These are phyloP conservation scores for Pelobates fuscus DNA, from an alignment of 2,113 vertebrate species.

Conservation along the genomic window DNA sequence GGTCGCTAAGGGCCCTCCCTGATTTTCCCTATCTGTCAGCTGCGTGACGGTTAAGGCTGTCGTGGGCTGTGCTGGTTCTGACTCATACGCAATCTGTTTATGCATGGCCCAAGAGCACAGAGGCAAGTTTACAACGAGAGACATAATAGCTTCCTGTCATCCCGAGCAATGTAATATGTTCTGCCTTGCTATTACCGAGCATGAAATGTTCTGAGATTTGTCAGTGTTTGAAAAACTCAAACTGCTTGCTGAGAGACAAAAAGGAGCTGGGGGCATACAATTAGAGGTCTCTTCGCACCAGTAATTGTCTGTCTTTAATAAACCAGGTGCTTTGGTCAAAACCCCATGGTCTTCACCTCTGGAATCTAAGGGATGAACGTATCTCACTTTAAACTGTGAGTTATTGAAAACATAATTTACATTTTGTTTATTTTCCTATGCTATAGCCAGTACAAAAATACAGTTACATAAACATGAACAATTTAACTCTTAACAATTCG, in stretches of 20 bases:
- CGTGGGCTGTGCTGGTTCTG: constrained; percentile 37
- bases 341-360: too few species aligned
- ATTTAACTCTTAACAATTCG: too few species aligned
- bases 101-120: constrained; percentile 7
- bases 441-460: too few species aligned
- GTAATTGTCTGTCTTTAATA: too few species aligned
- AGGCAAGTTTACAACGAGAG: constrained; percentile 19
- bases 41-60: constrained; percentile 12
- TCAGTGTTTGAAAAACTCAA: neutral
- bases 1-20: constrained; percentile 10
- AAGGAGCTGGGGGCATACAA: too few species aligned
- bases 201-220: constrained; percentile 7
- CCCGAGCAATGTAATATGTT: neutral
- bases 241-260: neutral
- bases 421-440: too few species aligned
- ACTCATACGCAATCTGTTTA: constrained; percentile 40
- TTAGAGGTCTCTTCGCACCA: too few species aligned
- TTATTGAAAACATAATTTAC: too few species aligned
- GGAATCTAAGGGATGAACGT: too few species aligned
- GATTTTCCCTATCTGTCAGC: constrained; percentile 36
- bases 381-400: too few species aligned
- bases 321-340: too few species aligned
- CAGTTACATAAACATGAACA: too few species aligned
- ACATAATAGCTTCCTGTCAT: constrained; percentile 32
- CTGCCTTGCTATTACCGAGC: constrained; percentile 26